Percentiles rank a stretch among this genome's conserved stretches.
Conservation (phyloP, 2,113 vertebrate genomes). For the Labeo catla region DNA sequence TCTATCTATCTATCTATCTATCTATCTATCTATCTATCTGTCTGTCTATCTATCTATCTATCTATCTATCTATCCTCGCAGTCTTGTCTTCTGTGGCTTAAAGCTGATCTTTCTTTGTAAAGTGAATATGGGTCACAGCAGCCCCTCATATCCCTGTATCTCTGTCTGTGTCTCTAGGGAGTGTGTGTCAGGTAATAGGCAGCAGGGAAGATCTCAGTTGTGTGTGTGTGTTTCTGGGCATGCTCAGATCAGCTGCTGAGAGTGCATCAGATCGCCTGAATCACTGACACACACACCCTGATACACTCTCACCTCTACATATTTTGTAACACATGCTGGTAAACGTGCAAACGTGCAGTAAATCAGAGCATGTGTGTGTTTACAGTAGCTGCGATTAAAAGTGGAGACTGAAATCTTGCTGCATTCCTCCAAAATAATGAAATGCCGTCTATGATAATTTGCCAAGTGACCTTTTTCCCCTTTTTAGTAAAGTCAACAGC, state of each 20-base stretch:
- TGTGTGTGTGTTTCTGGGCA: constrained; percentile 29
- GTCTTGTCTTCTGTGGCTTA: constrained; percentile 47
- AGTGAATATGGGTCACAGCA: constrained; percentile 36
- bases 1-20: constrained; percentile 4
- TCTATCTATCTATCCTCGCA: constrained; percentile 52
- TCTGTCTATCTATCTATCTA: constrained; percentile 14
- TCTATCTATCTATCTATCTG: constrained; percentile 23
- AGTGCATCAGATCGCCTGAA: constrained; percentile 34
- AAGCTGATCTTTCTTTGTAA: constrained; percentile 52
- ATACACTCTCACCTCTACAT: constrained; percentile 25
- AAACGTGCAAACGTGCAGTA: constrained; percentile 8
- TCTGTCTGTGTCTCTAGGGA: constrained; percentile 33
- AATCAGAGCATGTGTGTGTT: background rate
- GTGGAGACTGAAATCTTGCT: background rate
- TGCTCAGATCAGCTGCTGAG: constrained; percentile 44
- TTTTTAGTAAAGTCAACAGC: background rate
- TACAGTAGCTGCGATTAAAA: background rate
- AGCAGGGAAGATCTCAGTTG: background rate
- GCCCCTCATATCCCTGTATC: background rate
- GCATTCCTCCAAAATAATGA: background rate
- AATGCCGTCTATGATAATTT: background rate
- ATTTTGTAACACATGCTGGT: constrained; percentile 13
- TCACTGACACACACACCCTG: constrained; percentile 6
- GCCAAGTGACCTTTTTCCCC: background rate
- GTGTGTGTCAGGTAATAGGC: constrained; percentile 49